Evolutionary conservation across 2,888 invertebrate species (phyloP), one percentile per base, ranked within the genome.

Genomic region (Caenorhabditis sulstoni): DNA sequence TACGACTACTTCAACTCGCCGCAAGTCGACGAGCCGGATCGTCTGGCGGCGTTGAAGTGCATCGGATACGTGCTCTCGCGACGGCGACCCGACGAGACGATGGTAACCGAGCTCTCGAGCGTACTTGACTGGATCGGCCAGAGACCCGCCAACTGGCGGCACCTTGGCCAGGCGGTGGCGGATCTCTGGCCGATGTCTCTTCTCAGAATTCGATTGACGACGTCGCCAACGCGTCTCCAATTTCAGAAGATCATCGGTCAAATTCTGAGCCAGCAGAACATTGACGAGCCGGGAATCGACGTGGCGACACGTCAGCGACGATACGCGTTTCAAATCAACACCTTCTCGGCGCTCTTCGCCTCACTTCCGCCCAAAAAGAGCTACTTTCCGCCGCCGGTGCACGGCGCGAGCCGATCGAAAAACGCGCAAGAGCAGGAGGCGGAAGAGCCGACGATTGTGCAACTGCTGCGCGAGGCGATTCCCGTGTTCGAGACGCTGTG

Each of bases 21-120:
- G 5, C 45, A 20, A 14, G 55, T 41, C 5, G 1, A 20, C 8
- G 71, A 71, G n/a, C 8, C 29, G n/a, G 57, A 71, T 14, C 74
- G 85, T 45, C 50, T 85, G 20, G 58, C 57, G 9, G 84, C 85
- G 5, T 73, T 85, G n/a, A 82, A 83, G 55, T 84, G 82, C 35
- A 84, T 85, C 18, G 85, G 85, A 50, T 77, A 77, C 53, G 80
- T 84, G 7, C 66, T 85, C 22, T 81, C 84, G 11, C 58, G 50
- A 9, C 58, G 58, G 23, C 66, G 58, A 16, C 70, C 81, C n/a
- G 45, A 59, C 3, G 68, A 74, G 1, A 79, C 82, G 39, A 85
- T 84, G 82, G 84, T 82, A 29, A 29, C 29, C n/a, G n/a, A n/a
- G n/a, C n/a, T n/a, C n/a, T n/a, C n/a, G n/a, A n/a, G n/a, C n/a